These are phyloP conservation scores for Platycheirus albimanus DNA, from an alignment of 2,888 invertebrate species.

Conservation along the genomic window DNA sequence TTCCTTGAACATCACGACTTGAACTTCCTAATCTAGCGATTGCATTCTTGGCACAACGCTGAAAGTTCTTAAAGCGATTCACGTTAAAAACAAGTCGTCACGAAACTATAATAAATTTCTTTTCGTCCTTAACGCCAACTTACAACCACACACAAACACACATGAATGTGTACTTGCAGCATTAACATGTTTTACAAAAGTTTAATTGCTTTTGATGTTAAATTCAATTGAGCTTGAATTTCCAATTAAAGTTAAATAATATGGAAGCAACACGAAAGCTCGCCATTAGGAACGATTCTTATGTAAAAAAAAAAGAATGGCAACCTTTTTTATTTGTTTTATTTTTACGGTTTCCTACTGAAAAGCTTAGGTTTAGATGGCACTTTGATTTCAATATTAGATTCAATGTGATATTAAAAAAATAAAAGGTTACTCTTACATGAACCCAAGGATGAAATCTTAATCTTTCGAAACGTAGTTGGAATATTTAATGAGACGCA, in stretches of 20 bases:
- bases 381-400: constrained; percentile 8
- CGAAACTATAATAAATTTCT: not conserved
- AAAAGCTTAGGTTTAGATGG: not conserved
- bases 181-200: constrained; percentile 6
- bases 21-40: constrained; percentile 20
- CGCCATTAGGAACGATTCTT: not conserved
- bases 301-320: not conserved
- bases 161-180: not conserved
- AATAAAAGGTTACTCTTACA: constrained; percentile 1
- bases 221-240: constrained; percentile 16
- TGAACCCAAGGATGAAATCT: constrained; percentile 1
- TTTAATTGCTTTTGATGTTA: constrained; percentile 18
- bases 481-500: constrained; percentile 38
- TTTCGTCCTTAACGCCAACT: not conserved
- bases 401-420: constrained; percentile 10
- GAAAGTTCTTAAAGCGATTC: not conserved
- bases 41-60: constrained; percentile 11
- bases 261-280: not conserved
- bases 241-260: constrained; percentile 5
- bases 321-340: too few species aligned
- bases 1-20: not conserved
- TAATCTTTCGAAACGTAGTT: constrained; percentile 31
- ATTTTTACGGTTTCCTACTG: not conserved
- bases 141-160: not conserved
- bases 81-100: not conserved